Percentiles rank a stretch among this genome's conserved stretches.
phyloP scores from a whole-genome alignment of 2,888 invertebrate species.

The Synergus laeviventris region DNA sequence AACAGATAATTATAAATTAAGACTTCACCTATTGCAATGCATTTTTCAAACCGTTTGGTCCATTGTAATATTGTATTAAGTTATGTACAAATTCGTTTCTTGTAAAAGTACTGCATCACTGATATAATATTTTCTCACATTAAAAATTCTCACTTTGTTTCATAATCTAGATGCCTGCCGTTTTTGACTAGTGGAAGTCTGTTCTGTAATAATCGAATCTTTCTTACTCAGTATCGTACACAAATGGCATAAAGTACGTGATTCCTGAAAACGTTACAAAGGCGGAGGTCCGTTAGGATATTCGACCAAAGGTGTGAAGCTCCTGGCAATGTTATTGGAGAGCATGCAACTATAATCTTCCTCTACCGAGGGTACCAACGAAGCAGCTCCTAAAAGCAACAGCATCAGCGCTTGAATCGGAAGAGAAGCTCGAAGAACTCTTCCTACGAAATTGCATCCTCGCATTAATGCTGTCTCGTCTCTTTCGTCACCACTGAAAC shows the following conservation, averaged over 20 bases:
- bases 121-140: conserved; percentile 31
- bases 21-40: conserved; percentile 37
- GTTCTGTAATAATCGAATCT: conserved; percentile 4
- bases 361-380: conserved; percentile 92
- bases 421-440: conserved; percentile 93
- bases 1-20: conserved; percentile 56
- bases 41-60: conserved; percentile 55
- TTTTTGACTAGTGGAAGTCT: conserved; percentile 31
- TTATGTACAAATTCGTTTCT: conserved; percentile 59
- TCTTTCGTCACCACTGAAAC: conserved; percentile 77
- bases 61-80: conserved; percentile 52
- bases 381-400: conserved; percentile 93
- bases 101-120: conserved; percentile 52
- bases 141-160: conserved; percentile 23
- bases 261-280: conserved; percentile 78
- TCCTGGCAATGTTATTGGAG: conserved; percentile 88
- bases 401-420: conserved; percentile 97
- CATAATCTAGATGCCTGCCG: conserved; percentile 25
- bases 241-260: conserved; percentile 39
- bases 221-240: background rate
- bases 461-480: conserved; percentile 83
- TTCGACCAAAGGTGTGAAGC: conserved; percentile 91
- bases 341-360: conserved; percentile 91
- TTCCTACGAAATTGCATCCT: conserved; percentile 90
- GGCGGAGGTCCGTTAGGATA: conserved; percentile 97